Base-by-base conservation (phyloP, 2,113 vertebrate genomes). In the Columba janthina region DNA sequence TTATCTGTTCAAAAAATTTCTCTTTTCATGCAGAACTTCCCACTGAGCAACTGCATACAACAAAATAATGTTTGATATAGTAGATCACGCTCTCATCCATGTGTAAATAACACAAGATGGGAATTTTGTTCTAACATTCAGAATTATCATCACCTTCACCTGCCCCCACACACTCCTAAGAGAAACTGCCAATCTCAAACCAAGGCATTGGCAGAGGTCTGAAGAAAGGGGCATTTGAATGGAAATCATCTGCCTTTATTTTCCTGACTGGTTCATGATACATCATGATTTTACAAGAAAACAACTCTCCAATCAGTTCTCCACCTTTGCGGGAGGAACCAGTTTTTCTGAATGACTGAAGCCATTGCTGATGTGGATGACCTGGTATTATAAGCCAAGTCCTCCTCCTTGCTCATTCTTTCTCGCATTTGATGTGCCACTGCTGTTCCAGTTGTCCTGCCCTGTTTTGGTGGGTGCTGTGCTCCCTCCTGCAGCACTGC, bases 101-200 rank as follows among this genome's bases (percentile, higher is more conserved):
- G 2, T 64, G 29, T 32, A 46, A 72, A 31, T 34, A 61, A 65
- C 17, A 72, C 9, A 51, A 65, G 16, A 60, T 6, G 22, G 29
- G 20, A 64, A 44, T 13, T 64, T 61, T 34, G 12, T 51, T 22
- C n/a, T 40, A 54, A 42, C 19, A 32, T 14, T 72, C 24, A 44
- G 36, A 83, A 82, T 62, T 31, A 29, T 42, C 32, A 40, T 15
- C 46, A 60, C 2, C 26, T 75, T 75, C 21, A 50, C 86, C 54
- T 73, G 24, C 4, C 15, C 34, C 16, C 0, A 0, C 57, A 78
- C 6, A 12, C 11, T 12, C 4, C 8, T 46, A 28, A 65, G 5
- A 6, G 13, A 32, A 79, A 12, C 34, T 42, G 34, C 32, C 21
- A 19, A 7, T 70, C 38, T 22, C 61, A 50, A 74, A 65, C 34